Base-by-base conservation (phyloP, 2,113 vertebrate species). In the Siniperca knerii region DNA sequence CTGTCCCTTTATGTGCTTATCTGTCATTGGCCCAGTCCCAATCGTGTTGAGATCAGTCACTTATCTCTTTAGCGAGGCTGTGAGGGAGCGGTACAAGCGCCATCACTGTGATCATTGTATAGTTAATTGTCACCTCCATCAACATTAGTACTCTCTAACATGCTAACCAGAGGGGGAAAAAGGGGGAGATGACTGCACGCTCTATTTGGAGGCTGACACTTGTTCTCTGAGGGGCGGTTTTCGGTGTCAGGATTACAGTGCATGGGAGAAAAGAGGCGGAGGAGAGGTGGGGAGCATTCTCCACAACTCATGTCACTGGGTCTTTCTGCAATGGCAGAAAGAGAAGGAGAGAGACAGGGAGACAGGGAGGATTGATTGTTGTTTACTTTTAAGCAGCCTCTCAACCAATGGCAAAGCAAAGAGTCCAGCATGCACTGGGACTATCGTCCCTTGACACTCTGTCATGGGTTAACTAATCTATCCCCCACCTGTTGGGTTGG, bases 71-170 rank as follows among this genome's bases (percentile, higher is more conserved):
- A 89, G 82, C 40, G 0, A 73, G 82, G 80, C 88, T 86, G 68
- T 76, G 71, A 87, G 85, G 84, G 85, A 21, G 79, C 72, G 35
- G 61, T 62, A 79, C 82, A 65, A 84, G 82, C 58, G 15, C 37
- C 87, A 82, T 89, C 83, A 76, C 82, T 93, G 85, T 91, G 89
- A 91, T 93, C 90, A 88, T 75, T 88, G 85, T 81, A 77, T 83
- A 69, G 62, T 92, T 92, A 92, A 92, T 91, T 81, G 88, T 92
- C 90, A 87, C 90, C 83, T 90, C 91, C 82, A 92, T 93, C 90
- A 90, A 88, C 88, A 92, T 92, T 88, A 93, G 85, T 83, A 77
- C 87, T 82, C 87, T 82, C 72, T 44, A 89, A 87, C 89, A 87
- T 90, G 90, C 81, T 83, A 91, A 92, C 89, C 86, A 86, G 80